Base-by-base conservation (phyloP, 2,797 vertebrate species). In the Distichodus sexfasciatus region DNA sequence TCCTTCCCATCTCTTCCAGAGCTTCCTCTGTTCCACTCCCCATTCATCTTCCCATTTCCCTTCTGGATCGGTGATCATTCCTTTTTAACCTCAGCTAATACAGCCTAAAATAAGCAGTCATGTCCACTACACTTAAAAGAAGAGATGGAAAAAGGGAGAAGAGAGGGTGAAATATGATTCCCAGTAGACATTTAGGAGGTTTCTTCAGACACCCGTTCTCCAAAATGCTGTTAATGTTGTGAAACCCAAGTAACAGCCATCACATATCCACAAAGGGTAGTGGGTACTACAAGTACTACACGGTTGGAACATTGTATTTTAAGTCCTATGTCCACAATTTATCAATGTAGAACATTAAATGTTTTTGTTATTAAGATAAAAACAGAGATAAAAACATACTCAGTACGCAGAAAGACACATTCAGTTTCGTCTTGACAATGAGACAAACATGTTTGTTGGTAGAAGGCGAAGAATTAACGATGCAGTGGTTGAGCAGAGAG, bases 1-100 rank as follows among this genome's bases (percentile, higher is more conserved):
- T 10, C 35, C 46, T 69, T 40, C 50, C 55, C 33, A 65, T 54
- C 66, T 72, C 62, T 61, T 41, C 14, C 40, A 12, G 38, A n/a
- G 51, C 62, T 72, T 29, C 44, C 44, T 47, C 51, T 66, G 38
- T 72, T 66, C 29, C 54, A 33, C 28, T 60, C 12, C 12, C n/a
- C 28, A 41, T 61, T 43, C 31, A 6, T 58, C 44, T 59, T 38
- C 23, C 55, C 5, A 21, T 59, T 59, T 59, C 36, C 55, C 4
- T 26, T 26, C 36, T 53, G 50, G n/a, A n/a, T 33, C 17, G 57
- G 51, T 12, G 40, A 31, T 36, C 12, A 12, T 21, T 31, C 17
- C 14, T 31, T 7, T 1, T 28, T 26, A 11, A 47, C 19, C 36
- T 14, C 31, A 33, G 10, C 55, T 28, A 35, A 33, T 11, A 46